These are phyloP conservation scores for Malurus elegans DNA, from an alignment of 2,113 vertebrate genomes.

Conservation along the genomic window DNA sequence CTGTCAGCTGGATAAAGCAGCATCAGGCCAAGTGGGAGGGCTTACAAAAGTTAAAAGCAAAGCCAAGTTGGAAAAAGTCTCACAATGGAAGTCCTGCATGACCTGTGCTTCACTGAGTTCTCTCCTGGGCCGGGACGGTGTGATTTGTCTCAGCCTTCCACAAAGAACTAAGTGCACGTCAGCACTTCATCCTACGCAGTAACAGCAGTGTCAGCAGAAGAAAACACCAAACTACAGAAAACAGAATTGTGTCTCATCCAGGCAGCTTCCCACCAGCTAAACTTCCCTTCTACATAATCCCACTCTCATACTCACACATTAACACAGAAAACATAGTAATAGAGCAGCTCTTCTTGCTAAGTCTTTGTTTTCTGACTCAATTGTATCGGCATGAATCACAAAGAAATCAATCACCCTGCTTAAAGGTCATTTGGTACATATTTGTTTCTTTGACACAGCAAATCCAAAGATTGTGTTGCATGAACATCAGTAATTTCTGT, in stretches of 20 bases:
- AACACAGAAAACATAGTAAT: neutral
- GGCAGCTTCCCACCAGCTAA: neutral
- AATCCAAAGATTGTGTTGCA: neutral
- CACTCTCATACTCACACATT: neutral
- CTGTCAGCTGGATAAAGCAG: neutral
- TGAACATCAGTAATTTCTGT: neutral
- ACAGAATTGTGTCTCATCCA: neutral
- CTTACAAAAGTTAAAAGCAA: neutral
- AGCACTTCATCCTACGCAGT: neutral
- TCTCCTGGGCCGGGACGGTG: neutral
- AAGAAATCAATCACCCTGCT: neutral
- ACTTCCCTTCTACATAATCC: neutral
- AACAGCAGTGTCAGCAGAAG: neutral
- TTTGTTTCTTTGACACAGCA: neutral
- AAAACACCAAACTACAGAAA: neutral
- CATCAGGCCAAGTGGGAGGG: neutral
- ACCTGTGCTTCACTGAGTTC: neutral
- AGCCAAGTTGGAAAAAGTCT: neutral
- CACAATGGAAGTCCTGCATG: neutral
- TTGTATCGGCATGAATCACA: neutral
- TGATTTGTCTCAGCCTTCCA: neutral
- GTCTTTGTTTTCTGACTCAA: neutral
- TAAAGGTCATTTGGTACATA: neutral
- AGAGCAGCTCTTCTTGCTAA: neutral
- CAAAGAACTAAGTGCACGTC: neutral